Base-by-base conservation (phyloP, 2,888 invertebrate species). In the Embidobia sp. region DNA sequence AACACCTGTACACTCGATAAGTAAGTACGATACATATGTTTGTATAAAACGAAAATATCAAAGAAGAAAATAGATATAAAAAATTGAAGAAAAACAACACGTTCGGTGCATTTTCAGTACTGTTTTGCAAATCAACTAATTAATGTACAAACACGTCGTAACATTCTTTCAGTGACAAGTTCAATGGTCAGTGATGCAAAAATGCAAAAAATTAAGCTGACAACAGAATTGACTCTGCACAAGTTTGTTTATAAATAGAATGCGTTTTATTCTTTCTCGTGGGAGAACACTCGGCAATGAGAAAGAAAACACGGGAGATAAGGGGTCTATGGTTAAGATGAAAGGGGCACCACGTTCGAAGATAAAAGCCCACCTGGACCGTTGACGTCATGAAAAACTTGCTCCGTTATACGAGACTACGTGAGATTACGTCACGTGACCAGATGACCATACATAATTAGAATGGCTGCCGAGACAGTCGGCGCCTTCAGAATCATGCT, bases 401-500 rank as follows among this genome's bases (percentile, higher is more conserved):
- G 76, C 75, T 75, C 84, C 83, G 84, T 85, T 86, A 85, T 67
- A 69, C 46, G 42, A 59, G 46, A 18, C 40, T 66, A 79, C 81
- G 82, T 83, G 81, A 79, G 78, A 81, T 81, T 82, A 84, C 85
- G 85, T 85, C 85, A 86, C 80, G 46, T 51, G 59, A 51, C 61
- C 84, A 83, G 83, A 82, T 84, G 81, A 70, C 70, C 31, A 37
- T 29, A 33, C 64, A 64, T 66, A 59, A 73, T 73, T 66, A 64
- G 59, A 73, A 64, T 64, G 49, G 57, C 64, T 57, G 40, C 42
- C 42, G 57, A 73, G 73, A 64, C 42, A 48, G 46, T 57, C 64
- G 57, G 64, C 64, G 64, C 49, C 64, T 63, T 72, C 37, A 10
- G 11, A 72, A 46, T 63, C 61, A 59, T 46, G 59, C 59, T 74